Conservation (phyloP, 2,113 vertebrate species). For the Nansenia antarctica region DNA sequence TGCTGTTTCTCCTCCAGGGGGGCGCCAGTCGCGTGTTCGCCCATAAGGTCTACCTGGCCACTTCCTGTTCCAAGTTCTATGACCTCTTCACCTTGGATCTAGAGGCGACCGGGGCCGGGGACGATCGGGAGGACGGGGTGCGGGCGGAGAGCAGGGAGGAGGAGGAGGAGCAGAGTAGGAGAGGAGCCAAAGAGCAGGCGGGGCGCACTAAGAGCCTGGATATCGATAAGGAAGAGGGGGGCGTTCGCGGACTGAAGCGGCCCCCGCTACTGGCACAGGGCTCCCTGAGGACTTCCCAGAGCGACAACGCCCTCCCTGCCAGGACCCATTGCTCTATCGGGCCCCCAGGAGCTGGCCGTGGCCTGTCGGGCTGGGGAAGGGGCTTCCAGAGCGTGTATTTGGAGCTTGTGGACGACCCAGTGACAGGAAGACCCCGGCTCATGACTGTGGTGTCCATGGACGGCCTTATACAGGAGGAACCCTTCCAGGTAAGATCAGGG, state of each 20-base stretch:
- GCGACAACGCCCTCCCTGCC: slow-evolving; percentile 74
- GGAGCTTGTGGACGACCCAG: slow-evolving; percentile 80
- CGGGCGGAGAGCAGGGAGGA: slow-evolving; percentile 53
- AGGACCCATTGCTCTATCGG: slow-evolving; percentile 56
- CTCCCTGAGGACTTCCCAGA: slow-evolving; percentile 76
- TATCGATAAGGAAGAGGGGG: slow-evolving; percentile 74
- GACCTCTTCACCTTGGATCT: slow-evolving; percentile 84
- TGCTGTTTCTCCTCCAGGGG: slow-evolving; percentile 81
- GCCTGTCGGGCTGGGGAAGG: slow-evolving; percentile 82
- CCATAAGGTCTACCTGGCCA: slow-evolving; percentile 88
- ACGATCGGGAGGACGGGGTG: slow-evolving; percentile 61
- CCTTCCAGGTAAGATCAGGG: slow-evolving; percentile 73
- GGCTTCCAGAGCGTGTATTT: slow-evolving; percentile 80
- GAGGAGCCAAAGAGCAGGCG: slow-evolving; percentile 75
- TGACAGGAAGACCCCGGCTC: slow-evolving; percentile 70
- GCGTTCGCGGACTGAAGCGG: slow-evolving; percentile 50
- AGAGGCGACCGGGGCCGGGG: neutral
- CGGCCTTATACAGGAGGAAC: slow-evolving; percentile 76
- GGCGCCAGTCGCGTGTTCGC: slow-evolving; percentile 80
- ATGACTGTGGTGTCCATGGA: slow-evolving; percentile 87
- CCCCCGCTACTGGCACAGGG: slow-evolving; percentile 68
- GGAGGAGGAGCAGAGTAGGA: slow-evolving; percentile 71
- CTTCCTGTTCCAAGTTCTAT: slow-evolving; percentile 90
- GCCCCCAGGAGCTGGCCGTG: slow-evolving; percentile 46
- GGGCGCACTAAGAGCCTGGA: slow-evolving; percentile 79